Evolutionary conservation across 2,888 invertebrate genomes (phyloP).

Genomic region (Chydorus sphaericus): DNA sequence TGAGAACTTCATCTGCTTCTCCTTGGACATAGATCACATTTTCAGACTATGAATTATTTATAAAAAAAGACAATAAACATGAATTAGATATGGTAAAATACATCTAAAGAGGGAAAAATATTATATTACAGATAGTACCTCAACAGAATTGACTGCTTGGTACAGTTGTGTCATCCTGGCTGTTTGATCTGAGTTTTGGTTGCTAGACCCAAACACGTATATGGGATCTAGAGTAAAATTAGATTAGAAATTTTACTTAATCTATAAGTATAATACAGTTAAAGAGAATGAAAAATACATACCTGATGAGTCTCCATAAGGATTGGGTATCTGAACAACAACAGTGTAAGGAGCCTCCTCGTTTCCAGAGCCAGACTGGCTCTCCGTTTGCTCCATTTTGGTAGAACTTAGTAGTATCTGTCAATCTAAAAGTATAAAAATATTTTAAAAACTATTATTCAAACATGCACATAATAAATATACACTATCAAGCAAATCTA

Average conservation of each 20-base stretch:
- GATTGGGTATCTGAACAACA: slow-evolving; percentile 15
- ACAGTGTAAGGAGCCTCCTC: slow-evolving; percentile 14
- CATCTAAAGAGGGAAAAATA: not conserved
- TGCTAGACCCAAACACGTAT: slow-evolving; percentile 12
- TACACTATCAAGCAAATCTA: no score
- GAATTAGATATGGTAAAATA: not conserved
- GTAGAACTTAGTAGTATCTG: no score
- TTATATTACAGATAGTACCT: not conserved
- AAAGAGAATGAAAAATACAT: no score
- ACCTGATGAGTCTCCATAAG: slow-evolving; percentile 13
- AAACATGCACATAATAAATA: no score
- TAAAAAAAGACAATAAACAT: no score
- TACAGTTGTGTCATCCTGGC: slow-evolving; percentile 14
- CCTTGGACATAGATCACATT: slow-evolving; percentile 11
- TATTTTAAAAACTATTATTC: no score
- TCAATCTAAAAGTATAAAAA: no score
- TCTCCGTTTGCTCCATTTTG: slow-evolving; percentile 11
- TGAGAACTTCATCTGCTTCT: slow-evolving; percentile 6
- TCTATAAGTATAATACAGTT: no score
- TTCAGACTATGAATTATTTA: slow-evolving; percentile 5
- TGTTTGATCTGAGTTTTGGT: slow-evolving; percentile 10
- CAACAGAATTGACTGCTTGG: slow-evolving; percentile 13
- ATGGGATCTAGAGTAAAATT: slow-evolving; percentile 10
- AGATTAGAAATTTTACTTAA: not conserved
- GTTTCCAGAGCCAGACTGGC: not conserved